These are phyloP conservation scores for Bimastos eiseni DNA, from an alignment of 2,888 invertebrate genomes.

Conservation along the genomic window DNA sequence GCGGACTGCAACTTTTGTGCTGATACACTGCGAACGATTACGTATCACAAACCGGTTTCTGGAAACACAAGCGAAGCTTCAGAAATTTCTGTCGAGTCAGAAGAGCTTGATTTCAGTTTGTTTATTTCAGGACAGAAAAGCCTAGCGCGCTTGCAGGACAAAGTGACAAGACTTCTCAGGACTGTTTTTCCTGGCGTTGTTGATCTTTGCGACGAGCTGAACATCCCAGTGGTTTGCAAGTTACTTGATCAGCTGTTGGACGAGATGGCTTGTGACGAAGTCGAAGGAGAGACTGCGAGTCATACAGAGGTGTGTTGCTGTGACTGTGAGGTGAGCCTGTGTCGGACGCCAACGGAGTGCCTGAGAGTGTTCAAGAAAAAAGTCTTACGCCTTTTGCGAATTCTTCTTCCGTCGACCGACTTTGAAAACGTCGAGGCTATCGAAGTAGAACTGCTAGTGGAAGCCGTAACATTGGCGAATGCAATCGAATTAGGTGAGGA, in stretches of 20 bases:
- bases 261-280: not conserved
- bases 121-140: not conserved
- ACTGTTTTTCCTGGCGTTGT: not conserved
- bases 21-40: not conserved
- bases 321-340: conserved; percentile 19
- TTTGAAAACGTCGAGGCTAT: not conserved
- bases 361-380: not conserved
- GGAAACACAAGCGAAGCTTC: not conserved
- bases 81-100: not conserved
- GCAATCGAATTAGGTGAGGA: not conserved
- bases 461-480: not conserved
- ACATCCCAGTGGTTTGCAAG: not conserved
- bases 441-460: not conserved
- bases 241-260: not conserved
- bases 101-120: not conserved
- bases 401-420: conserved; percentile 10
- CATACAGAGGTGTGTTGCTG: not conserved
- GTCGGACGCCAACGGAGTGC: not conserved
- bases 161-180: not conserved
- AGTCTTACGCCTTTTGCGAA: not conserved
- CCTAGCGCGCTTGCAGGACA: not conserved
- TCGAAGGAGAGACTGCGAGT: not conserved
- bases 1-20: not conserved
- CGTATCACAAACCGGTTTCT: not conserved
- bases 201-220: not conserved